Evolutionary conservation across 2,888 invertebrate species (phyloP).

Genomic region (Sphaeridia pumilis): DNA sequence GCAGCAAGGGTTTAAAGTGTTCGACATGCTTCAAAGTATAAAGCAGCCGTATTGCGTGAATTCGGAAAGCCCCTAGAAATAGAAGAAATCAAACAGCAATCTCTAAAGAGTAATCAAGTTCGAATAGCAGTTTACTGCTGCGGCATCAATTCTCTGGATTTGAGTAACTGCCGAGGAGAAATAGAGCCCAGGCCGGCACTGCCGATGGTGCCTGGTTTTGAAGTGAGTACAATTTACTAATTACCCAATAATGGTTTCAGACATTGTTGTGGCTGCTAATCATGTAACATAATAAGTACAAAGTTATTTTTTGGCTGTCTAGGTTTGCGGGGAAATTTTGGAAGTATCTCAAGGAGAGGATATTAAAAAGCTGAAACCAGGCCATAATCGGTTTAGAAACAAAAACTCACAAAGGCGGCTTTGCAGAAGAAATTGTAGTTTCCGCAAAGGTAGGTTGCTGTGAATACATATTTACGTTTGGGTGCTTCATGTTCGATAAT

Average conservation of each 20-base stretch:
- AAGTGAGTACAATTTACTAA: conserved; percentile 40
- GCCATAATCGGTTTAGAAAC: conserved; percentile 52
- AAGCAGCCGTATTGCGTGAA: conserved; percentile 46
- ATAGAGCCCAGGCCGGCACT: conserved; percentile 42
- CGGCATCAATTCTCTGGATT: conserved; percentile 54
- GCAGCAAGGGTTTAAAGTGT: too few species aligned
- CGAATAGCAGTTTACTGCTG: conserved; percentile 51
- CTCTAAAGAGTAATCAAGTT: conserved; percentile 45
- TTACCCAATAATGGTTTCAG: too few species aligned
- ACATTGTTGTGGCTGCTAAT: too few species aligned
- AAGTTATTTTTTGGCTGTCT: too few species aligned
- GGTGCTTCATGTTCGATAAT: too few species aligned
- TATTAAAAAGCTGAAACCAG: conserved; percentile 42
- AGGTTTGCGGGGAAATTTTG: conserved; percentile 48
- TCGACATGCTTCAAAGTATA: conserved; percentile 33
- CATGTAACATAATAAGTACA: too few species aligned
- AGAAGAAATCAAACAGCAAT: conserved; percentile 41
- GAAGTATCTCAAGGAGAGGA: conserved; percentile 45
- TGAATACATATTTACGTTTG: too few species aligned
- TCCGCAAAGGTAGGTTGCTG: conserved; percentile 38
- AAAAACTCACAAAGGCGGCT: conserved; percentile 48
- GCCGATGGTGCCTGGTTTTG: conserved; percentile 54
- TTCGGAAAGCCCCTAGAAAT: conserved; percentile 45
- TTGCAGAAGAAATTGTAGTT: conserved; percentile 51
- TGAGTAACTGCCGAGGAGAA: conserved; percentile 45